Base-by-base conservation (phyloP, 2,797 vertebrate species). In the Coregonus ussuriensis region DNA sequence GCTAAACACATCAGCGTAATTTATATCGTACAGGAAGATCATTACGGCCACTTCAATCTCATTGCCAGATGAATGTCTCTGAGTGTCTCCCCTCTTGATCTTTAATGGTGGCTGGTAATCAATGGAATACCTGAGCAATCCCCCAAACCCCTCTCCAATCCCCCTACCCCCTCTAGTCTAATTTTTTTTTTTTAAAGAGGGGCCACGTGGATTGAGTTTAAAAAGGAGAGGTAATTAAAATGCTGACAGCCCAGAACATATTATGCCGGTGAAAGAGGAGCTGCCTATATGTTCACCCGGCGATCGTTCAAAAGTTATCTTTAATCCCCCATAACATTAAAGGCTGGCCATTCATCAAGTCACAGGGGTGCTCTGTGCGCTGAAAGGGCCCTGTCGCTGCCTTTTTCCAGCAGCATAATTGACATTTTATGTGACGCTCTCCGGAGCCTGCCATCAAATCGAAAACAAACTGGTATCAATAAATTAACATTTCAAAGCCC, bases 151-250 rank as follows among this genome's bases (percentile, higher is more conserved):
- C 73, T 62, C 66, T 76, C 72, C 86, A 86, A 89, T 47, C 89
- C 89, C 89, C 85, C 87, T 88, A 88, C 89, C 87, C 77, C 86
- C 52, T 81, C 79, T 84, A 88, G 86, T 92, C 83, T 89, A 85
- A 76, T 74, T 37, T 70, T 93, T 93, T 95, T 92, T 90, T 91
- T 93, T 92, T 90, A 92, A 95, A 95, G 88, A 87, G 84, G 82
- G 85, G 89, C 93, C 93, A 95, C 93, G 92, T 95, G 95, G 94
- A 96, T 96, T 94, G 95, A 95, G 94, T 96, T 93, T 94, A 94
- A 95, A 94, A 94, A 92, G 94, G 93, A 93, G 94, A 93, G 93
- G 93, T 95, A 96, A 97, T 97, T 97, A 96, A 98, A 96, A 94
- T 91, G 85, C 91, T 90, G 91, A 92, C 94, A 95, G 94, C 90